A percentile compares a stretch with the other conserved stretches of the same genome.
Conservation (phyloP, 1,140 invertebrate species). For the Drosophila malerkotliana region DNA sequence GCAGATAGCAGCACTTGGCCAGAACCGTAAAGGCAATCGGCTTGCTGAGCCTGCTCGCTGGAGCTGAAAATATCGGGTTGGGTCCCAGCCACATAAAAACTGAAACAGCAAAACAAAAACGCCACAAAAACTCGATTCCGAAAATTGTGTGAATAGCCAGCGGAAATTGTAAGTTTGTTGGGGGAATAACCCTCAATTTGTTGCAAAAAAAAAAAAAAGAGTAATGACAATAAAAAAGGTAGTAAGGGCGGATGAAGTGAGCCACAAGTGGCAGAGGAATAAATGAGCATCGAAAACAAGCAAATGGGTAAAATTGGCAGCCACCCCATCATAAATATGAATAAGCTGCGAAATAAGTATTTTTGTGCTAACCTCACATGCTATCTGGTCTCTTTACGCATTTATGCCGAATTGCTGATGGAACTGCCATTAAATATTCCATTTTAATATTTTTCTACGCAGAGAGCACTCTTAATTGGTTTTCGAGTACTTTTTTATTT, state of each 20-base stretch:
- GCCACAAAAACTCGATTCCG: slow-evolving; percentile 37
- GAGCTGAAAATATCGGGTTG: slow-evolving; percentile 49
- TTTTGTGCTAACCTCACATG: slow-evolving; percentile 2
- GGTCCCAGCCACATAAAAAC: background rate
- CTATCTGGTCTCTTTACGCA: background rate
- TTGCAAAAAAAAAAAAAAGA: slow-evolving; percentile 41
- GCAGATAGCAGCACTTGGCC: background rate
- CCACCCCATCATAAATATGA: slow-evolving; percentile 40
- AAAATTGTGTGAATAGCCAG: slow-evolving; percentile 55
- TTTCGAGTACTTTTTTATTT: slow-evolving; percentile 39
- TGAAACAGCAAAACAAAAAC: slow-evolving; percentile 1
- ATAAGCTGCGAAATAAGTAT: slow-evolving; percentile 34
- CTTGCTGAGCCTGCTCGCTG: slow-evolving; percentile 28
- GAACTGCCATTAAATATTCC: slow-evolving; percentile 53
- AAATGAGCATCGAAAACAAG: slow-evolving; percentile 44
- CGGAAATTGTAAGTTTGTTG: slow-evolving; percentile 62
- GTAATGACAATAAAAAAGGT: background rate
- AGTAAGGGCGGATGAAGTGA: slow-evolving; percentile 2
- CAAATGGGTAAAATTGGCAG: slow-evolving; percentile 11
- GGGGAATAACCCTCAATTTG: slow-evolving; percentile 55
- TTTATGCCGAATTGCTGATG: slow-evolving; percentile 18
- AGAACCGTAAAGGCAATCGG: slow-evolving; percentile 20
- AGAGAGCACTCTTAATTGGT: slow-evolving; percentile 36
- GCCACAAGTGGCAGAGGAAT: slow-evolving; percentile 53
- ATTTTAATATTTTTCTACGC: slow-evolving; percentile 46